Evolutionary conservation across 2,797 vertebrate species (phyloP).

Genomic region (Loris lydekkerianus): DNA sequence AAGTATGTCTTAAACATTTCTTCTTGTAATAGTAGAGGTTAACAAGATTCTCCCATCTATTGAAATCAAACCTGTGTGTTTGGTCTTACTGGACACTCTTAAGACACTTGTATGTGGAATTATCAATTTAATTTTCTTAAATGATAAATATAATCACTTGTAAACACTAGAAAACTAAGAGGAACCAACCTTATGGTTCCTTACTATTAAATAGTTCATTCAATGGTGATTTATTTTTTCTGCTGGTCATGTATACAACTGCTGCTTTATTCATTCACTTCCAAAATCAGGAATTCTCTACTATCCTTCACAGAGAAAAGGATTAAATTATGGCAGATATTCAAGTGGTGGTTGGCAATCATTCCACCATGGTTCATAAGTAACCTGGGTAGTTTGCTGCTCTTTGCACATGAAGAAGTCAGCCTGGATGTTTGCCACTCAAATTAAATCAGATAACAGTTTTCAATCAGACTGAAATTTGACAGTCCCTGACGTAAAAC

Average conservation of each 20-base stretch:
- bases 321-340: background rate
- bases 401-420: constrained; percentile 45
- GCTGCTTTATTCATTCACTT: background rate
- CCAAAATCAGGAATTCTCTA: constrained; percentile 1
- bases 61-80: background rate
- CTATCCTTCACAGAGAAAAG: background rate
- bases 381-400: background rate
- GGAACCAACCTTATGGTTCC: background rate
- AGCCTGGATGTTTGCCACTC: constrained; percentile 17
- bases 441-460: background rate
- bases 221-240: background rate
- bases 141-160: background rate
- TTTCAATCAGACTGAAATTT: constrained; percentile 33
- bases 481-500: background rate
- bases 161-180: background rate
- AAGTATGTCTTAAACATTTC: background rate
- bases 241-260: background rate
- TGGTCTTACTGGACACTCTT: background rate
- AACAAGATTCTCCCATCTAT: background rate
- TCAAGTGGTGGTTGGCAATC: background rate
- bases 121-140: background rate
- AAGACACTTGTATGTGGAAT: constrained; percentile 34
- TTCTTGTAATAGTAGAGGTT: background rate
- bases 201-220: background rate
- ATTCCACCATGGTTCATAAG: background rate